Evolutionary conservation across 2,888 invertebrate genomes (phyloP), one percentile per base, ranked within the genome.

Genomic region (Podabrus alpinus): DNA sequence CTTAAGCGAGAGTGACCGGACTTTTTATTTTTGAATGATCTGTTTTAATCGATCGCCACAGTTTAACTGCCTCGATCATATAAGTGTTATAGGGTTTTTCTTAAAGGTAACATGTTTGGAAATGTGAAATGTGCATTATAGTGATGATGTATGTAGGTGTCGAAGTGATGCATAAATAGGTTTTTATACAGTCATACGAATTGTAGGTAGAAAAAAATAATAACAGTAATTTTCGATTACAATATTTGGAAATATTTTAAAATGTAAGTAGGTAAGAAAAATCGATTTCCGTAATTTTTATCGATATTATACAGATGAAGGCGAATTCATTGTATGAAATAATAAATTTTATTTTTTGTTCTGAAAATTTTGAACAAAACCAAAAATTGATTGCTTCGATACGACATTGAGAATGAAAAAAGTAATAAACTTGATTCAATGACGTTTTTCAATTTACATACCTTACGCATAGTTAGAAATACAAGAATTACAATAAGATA

Each of bases 21-120:
- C 79, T 79, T 79, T 81, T 81, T 78, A 79, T 72, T 75, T 76
- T 73, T 75, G 78, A 77, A 79, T 81, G 82, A 81, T 81, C 82
- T 81, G 81, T 79, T 81, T 82, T 79, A 77, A 77, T 79, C 82
- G 82, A 82, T 84, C 79, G 82, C 79, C 78, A 79, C 78, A 79
- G 81, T 81, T 82, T 82, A 82, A 84, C 84, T 85, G 84, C 68
- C 62, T 69, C 68, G 74, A 69, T 68, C 64, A 66, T 67, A 66
- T 45, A 62, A 70, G 69, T 64, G 73, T 70, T 69, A 71, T 76
- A 76, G 73, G 73, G 76, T 64, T 73, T 69, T 45, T 64, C 70
- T 73, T 68, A 71, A 73, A 76, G 76, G 73, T 73, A 69, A 75
- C 75, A 62, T 21, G 75, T 76, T 76, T 76, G 45, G 76, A 76